Evolutionary conservation across 1,140 invertebrate species (phyloP).

Genomic region (Leptestheria dahalacensis): DNA sequence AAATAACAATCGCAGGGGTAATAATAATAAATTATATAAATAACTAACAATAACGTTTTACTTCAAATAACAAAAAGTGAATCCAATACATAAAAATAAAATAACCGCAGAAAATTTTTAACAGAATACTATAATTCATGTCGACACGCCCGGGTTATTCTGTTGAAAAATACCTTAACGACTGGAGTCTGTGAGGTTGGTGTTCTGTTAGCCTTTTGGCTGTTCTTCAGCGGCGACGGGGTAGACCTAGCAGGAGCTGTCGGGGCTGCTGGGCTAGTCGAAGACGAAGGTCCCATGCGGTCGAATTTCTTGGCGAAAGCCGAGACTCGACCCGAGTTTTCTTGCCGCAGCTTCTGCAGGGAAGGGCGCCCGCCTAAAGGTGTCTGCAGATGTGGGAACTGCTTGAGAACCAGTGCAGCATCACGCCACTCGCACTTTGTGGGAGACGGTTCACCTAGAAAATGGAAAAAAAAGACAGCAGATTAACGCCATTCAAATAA

Average conservation of each 20-base stretch:
- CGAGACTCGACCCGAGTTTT: slow-evolving; percentile 50
- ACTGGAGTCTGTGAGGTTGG: slow-evolving; percentile 3
- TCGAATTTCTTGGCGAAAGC: slow-evolving; percentile 48
- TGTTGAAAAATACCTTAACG: slow-evolving; percentile 1
- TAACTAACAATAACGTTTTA: neutral
- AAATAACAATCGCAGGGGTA: neutral
- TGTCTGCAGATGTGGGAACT: slow-evolving; percentile 15
- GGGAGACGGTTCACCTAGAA: neutral
- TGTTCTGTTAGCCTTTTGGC: neutral
- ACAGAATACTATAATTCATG: neutral
- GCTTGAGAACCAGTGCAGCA: slow-evolving; percentile 28
- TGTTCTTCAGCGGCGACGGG: neutral
- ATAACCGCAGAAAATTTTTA: neutral
- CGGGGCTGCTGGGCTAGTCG: neutral
- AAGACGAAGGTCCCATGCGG: neutral
- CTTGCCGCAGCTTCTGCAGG: slow-evolving; percentile 40
- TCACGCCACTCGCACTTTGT: slow-evolving; percentile 28
- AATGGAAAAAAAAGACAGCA: neutral
- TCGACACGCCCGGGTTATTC: neutral
- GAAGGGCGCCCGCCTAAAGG: slow-evolving; percentile 38
- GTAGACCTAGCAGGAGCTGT: neutral
- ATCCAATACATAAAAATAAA: neutral
- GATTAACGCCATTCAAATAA: neutral
- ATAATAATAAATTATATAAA: neutral
- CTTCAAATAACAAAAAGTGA: no score